These are phyloP conservation scores for Nasonia giraulti DNA, from an alignment of 1,140 invertebrate species.

Conservation along the genomic window DNA sequence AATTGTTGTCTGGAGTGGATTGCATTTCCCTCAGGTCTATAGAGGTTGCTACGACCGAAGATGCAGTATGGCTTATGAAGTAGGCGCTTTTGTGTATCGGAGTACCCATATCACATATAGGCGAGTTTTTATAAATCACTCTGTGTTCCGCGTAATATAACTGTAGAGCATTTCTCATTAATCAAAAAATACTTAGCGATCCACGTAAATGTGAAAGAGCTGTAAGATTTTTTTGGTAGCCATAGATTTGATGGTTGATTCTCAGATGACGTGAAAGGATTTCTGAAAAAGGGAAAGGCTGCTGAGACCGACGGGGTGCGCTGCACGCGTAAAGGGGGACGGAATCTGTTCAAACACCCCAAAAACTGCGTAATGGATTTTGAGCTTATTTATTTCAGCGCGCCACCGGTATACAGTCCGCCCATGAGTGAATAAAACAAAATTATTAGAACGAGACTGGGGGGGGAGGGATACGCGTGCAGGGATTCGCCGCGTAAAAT, in stretches of 20 bases:
- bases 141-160: too few species aligned
- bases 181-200: not conserved
- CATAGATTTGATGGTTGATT: constrained; percentile 26
- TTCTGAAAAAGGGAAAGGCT: constrained; percentile 35
- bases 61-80: not conserved
- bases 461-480: constrained; percentile 16
- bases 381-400: constrained; percentile 46
- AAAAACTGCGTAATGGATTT: constrained; percentile 35
- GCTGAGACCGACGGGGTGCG: not conserved
- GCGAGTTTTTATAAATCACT: not conserved
- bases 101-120: too few species aligned
- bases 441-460: constrained; percentile 42
- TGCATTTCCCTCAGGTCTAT: not conserved
- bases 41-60: too few species aligned
- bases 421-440: constrained; percentile 50
- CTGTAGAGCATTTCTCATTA: not conserved
- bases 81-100: too few species aligned
- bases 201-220: not conserved
- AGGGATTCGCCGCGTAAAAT: constrained; percentile 5
- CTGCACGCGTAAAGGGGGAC: not conserved
- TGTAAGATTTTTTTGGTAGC: not conserved
- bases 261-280: constrained; percentile 32
- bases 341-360: constrained; percentile 37
- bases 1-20: not conserved
- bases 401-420: constrained; percentile 13